phyloP scores from a whole-genome alignment of 2,113 vertebrate species.

The Vireo altiloquus region DNA sequence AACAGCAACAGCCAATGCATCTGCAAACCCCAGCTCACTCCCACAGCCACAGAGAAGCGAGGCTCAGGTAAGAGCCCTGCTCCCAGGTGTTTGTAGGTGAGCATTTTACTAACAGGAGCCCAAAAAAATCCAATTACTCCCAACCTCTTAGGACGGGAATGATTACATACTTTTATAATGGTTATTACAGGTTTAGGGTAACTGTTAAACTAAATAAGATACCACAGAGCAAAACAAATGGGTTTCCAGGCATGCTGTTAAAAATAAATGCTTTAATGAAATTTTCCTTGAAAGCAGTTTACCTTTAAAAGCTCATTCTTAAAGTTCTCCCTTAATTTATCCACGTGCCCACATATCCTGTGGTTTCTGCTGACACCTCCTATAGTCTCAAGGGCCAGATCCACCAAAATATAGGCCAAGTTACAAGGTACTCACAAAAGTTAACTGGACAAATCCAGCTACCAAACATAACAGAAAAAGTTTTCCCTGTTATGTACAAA shows the following conservation, averaged over 20 bases:
- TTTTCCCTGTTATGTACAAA: background rate
- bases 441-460: background rate
- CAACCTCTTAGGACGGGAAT: background rate
- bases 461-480: background rate
- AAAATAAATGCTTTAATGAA: conserved; percentile 21
- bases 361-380: background rate
- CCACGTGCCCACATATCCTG: background rate
- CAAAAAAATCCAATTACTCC: background rate
- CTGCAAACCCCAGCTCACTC: background rate
- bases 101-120: background rate
- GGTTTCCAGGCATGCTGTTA: background rate
- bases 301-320: background rate
- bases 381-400: background rate
- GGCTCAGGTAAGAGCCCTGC: background rate
- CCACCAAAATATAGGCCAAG: background rate
- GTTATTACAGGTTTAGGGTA: background rate
- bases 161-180: background rate
- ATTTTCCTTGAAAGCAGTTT: background rate
- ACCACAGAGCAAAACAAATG: conserved; percentile 22
- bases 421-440: background rate
- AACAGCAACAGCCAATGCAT: background rate
- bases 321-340: background rate
- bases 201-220: conserved; percentile 22
- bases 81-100: background rate
- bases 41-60: background rate